phyloP scores from a whole-genome alignment of 2,888 invertebrate species.

The Cheilosia variabilis region DNA sequence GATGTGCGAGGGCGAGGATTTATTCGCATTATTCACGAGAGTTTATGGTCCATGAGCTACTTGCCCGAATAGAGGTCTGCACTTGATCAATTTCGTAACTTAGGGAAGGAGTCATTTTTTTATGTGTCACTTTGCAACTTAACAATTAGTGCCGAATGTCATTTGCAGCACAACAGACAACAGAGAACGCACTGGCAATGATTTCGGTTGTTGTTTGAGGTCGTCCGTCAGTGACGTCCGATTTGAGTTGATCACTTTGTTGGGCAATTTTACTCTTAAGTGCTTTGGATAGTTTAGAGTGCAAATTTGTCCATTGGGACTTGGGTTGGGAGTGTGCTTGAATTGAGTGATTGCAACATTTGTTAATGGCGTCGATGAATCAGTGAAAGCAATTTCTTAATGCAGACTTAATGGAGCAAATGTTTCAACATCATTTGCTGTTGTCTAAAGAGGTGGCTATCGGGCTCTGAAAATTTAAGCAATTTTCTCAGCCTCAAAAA shows the following conservation, averaged over 20 bases:
- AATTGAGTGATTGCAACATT: conserved; percentile 26
- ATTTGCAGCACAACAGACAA: conserved; percentile 21
- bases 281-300: conserved; percentile 54
- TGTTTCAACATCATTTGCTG: conserved; percentile 13
- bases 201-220: background rate
- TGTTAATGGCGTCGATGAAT: conserved; percentile 59
- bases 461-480: too few species aligned
- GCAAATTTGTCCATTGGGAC: conserved; percentile 57
- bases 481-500: too few species aligned
- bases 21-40: conserved; percentile 58
- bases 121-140: conserved; percentile 44
- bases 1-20: conserved; percentile 33
- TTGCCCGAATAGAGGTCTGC: conserved; percentile 38
- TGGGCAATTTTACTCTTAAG: conserved; percentile 28
- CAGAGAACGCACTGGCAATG: background rate
- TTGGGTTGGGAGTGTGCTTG: conserved; percentile 20
- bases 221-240: background rate
- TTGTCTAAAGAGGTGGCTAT: background rate
- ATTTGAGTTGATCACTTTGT: conserved; percentile 56
- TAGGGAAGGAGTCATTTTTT: conserved; percentile 25
- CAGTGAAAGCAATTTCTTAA: conserved; percentile 54
- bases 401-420: conserved; percentile 44
- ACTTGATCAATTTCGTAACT: conserved; percentile 62
- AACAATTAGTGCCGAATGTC: conserved; percentile 64
- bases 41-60: conserved; percentile 64